phyloP scores from a whole-genome alignment of 1,140 invertebrate genomes.

The Oedothorax gibbosus region DNA sequence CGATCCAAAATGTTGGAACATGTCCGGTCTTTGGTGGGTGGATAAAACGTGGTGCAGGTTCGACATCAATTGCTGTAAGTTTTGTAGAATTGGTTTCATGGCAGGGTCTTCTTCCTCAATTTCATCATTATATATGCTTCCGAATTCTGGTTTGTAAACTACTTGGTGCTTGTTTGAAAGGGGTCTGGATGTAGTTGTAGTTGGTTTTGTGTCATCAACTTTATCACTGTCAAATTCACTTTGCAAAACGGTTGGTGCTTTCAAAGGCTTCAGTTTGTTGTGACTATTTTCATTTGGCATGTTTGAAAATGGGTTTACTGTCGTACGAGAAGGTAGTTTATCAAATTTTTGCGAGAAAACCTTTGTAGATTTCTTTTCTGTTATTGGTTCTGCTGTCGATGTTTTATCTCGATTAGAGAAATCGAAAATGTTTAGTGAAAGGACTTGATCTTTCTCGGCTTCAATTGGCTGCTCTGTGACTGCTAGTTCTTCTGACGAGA shows the following conservation, averaged over 20 bases:
- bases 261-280: not conserved
- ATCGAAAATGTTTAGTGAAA: too few relatives aligned
- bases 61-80: conserved; percentile 45
- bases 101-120: not conserved
- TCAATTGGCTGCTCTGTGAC: too few relatives aligned
- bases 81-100: conserved; percentile 54
- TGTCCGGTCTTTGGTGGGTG: conserved; percentile 35
- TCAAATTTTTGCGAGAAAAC: too few relatives aligned
- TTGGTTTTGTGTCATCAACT: not conserved
- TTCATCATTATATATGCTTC: conserved; percentile 17
- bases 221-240: not conserved
- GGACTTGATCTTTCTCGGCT: too few relatives aligned
- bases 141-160: conserved; percentile 19
- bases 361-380: too few relatives aligned
- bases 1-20: conserved; percentile 2
- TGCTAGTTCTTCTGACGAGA: not conserved
- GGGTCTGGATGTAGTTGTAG: not conserved
- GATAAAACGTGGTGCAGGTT: conserved; percentile 45
- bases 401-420: too few relatives aligned
- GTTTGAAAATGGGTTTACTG: too few relatives aligned
- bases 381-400: too few relatives aligned
- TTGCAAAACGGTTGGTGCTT: not conserved
- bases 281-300: not conserved
- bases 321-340: too few relatives aligned
- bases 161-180: not conserved